Percentiles rank a stretch among this genome's conserved stretches.
Evolutionary conservation across 2,113 vertebrate species (phyloP).

Genomic region (Chionis minor): DNA sequence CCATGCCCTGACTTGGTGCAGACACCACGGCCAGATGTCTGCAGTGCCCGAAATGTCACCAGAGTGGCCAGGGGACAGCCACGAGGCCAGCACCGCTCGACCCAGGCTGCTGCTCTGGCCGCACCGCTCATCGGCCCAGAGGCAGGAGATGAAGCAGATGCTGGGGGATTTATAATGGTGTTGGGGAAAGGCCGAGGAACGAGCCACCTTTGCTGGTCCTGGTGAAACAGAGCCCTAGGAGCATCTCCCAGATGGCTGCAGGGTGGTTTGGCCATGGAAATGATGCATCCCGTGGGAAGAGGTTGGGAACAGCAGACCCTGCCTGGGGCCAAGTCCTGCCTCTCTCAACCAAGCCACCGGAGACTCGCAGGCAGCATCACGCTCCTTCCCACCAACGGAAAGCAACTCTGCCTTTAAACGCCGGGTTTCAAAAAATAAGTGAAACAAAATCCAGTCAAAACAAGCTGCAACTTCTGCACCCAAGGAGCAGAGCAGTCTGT

Average conservation of each 20-base stretch:
- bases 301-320: neutral
- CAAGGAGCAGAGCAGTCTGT: neutral
- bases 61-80: rapidly evolving
- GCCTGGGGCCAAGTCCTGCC: too few species aligned
- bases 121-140: neutral
- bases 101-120: neutral
- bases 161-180: neutral
- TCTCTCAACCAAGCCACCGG: neutral
- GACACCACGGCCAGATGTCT: neutral
- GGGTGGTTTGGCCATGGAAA: neutral
- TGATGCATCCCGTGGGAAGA: neutral
- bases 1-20: neutral
- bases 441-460: neutral
- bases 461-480: neutral
- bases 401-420: neutral
- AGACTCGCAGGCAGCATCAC: rapidly evolving
- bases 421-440: neutral
- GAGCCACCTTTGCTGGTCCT: neutral
- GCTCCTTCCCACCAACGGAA: neutral
- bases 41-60: conserved; percentile 1
- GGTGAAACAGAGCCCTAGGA: neutral
- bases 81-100: too few species aligned
- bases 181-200: neutral
- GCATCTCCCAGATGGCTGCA: neutral
- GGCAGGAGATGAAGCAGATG: neutral